These are phyloP conservation scores for Allophyes oxyacanthae DNA, from an alignment of 2,888 invertebrate species.

Conservation along the genomic window DNA sequence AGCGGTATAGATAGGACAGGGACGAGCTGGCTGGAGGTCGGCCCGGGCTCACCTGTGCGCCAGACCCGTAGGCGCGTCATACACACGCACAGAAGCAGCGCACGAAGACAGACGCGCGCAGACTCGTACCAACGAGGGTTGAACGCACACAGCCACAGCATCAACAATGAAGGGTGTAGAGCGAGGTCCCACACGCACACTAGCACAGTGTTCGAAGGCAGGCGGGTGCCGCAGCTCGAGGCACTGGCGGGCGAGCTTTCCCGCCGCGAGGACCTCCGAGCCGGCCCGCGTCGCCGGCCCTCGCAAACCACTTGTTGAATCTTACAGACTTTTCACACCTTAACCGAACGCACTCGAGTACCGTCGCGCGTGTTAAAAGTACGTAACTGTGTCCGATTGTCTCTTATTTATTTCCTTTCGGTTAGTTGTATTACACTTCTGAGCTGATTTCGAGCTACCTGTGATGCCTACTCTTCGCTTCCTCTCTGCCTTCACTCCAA, in stretches of 20 bases:
- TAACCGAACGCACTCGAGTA: slow-evolving; percentile 68
- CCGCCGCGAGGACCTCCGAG: slow-evolving; percentile 79
- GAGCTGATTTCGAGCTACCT: slow-evolving; percentile 64
- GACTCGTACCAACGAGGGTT: slow-evolving; percentile 45
- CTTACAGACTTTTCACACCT: slow-evolving; percentile 72
- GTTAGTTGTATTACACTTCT: slow-evolving; percentile 48
- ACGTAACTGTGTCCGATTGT: slow-evolving; percentile 55
- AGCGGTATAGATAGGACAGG: slow-evolving; percentile 79
- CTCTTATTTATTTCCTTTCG: slow-evolving; percentile 47
- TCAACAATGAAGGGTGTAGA: slow-evolving; percentile 61
- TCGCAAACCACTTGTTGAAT: slow-evolving; percentile 86
- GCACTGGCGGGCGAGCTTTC: slow-evolving; percentile 86
- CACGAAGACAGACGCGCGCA: slow-evolving; percentile 46
- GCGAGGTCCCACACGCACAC: slow-evolving; percentile 62
- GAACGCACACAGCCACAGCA: slow-evolving; percentile 46
- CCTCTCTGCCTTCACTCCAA: slow-evolving; percentile 72
- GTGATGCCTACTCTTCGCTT: slow-evolving; percentile 84
- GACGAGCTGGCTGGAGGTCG: slow-evolving; percentile 78
- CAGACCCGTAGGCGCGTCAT: slow-evolving; percentile 83
- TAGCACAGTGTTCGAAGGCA: slow-evolving; percentile 44
- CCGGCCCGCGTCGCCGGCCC: slow-evolving; percentile 77
- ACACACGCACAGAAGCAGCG: slow-evolving; percentile 62
- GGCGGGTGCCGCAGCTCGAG: slow-evolving; percentile 65
- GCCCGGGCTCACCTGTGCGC: slow-evolving; percentile 85
- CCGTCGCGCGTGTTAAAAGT: slow-evolving; percentile 71